These are phyloP conservation scores for Argyrosomus japonicus DNA, from an alignment of 2,113 vertebrate genomes.

Conservation along the genomic window DNA sequence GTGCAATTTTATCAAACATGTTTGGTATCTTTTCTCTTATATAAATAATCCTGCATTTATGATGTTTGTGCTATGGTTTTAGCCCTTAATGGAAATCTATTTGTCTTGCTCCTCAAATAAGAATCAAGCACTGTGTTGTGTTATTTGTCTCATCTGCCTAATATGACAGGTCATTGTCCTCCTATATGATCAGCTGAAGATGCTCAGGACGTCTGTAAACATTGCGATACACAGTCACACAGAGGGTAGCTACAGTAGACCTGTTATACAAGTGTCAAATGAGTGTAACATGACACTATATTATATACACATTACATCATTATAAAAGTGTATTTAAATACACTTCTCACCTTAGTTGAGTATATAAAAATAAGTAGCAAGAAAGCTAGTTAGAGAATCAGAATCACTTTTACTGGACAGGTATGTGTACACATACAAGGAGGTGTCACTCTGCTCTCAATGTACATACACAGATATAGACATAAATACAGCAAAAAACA, in stretches of 20 bases:
- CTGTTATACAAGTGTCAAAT: not conserved
- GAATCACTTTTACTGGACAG: too few relatives aligned
- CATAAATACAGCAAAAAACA: too few relatives aligned
- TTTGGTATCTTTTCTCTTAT: too few relatives aligned
- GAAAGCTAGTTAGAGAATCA: not conserved
- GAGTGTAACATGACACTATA: too few relatives aligned
- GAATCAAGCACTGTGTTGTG: not conserved
- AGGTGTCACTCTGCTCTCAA: not conserved
- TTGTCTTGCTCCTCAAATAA: not conserved
- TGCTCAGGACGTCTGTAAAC: not conserved
- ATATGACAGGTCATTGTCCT: not conserved
- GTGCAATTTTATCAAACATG: too few relatives aligned
- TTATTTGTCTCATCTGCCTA: not conserved
- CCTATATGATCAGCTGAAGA: not conserved
- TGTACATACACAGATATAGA: not conserved
- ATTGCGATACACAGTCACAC: not conserved
- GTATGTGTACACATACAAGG: too few relatives aligned
- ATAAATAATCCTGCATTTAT: too few relatives aligned
- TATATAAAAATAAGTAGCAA: not conserved
- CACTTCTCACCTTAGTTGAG: not conserved
- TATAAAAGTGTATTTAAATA: not conserved
- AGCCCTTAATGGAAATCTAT: too few relatives aligned
- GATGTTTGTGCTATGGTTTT: too few relatives aligned
- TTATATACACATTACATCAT: too few relatives aligned
- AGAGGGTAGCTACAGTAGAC: not conserved